These are phyloP conservation scores for Bergia sp. DNA, from an alignment of 92 coral and sea anemone species.

Conservation along the genomic window DNA sequence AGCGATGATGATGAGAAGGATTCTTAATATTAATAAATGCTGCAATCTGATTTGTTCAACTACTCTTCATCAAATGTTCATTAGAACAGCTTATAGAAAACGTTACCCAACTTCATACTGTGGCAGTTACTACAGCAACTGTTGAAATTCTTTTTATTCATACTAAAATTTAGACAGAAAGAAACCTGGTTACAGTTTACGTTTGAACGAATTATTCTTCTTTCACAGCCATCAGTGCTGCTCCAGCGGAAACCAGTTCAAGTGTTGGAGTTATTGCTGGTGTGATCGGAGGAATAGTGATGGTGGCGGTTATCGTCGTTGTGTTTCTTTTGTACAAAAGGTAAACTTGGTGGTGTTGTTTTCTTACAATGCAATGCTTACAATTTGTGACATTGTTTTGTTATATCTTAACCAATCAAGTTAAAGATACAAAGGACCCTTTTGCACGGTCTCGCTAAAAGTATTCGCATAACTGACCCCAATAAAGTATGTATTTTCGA, in stretches of 20 bases:
- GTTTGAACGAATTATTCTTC: background rate
- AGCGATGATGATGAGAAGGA: background rate
- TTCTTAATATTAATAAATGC: too few relatives aligned
- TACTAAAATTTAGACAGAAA: background rate
- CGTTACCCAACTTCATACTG: background rate
- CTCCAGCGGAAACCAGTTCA: background rate
- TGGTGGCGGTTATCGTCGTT: conserved; percentile 61
- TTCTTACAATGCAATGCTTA: too few relatives aligned
- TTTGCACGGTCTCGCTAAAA: too few relatives aligned
- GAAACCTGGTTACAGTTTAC: background rate
- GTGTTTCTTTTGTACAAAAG: conserved; percentile 74
- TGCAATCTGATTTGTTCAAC: too few relatives aligned
- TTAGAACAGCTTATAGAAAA: too few relatives aligned
- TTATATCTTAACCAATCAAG: too few relatives aligned
- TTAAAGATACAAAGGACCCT: too few relatives aligned
- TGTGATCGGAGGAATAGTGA: conserved; percentile 68
- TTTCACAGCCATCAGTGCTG: background rate
- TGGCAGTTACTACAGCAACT: background rate
- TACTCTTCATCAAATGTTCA: too few relatives aligned
- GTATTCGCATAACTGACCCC: too few relatives aligned
- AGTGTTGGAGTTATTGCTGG: conserved; percentile 75
- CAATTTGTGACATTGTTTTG: background rate
- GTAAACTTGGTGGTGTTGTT: conserved; percentile 32
- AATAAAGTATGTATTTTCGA: too few relatives aligned
- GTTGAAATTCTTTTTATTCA: background rate